Evolutionary conservation across 1,140 invertebrate genomes (phyloP).

Genomic region (Leptinotarsa undecemlineata): DNA sequence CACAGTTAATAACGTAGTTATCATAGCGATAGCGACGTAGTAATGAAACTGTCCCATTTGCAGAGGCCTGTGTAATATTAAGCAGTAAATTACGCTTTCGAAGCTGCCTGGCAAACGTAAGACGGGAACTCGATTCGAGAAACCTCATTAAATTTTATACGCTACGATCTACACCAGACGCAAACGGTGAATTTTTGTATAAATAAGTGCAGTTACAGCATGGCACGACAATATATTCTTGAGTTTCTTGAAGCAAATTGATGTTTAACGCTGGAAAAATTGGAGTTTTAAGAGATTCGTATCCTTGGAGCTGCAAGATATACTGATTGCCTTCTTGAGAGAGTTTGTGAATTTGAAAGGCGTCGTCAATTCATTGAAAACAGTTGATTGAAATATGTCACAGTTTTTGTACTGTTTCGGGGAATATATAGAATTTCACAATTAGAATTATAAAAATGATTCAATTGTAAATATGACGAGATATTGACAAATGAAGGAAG

Average conservation of each 20-base stretch:
- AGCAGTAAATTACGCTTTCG: conserved; percentile 40
- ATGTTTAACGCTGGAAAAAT: conserved; percentile 1
- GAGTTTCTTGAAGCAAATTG: not conserved
- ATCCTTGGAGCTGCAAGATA: too few species aligned
- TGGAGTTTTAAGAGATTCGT: not conserved
- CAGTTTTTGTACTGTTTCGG: too few species aligned
- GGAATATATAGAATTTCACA: too few species aligned
- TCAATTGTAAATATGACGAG: too few species aligned
- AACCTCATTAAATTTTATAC: conserved; percentile 36
- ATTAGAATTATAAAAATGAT: too few species aligned
- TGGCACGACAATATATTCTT: not conserved
- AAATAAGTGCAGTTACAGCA: too few species aligned
- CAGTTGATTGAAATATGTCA: too few species aligned
- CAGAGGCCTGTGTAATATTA: conserved; percentile 42
- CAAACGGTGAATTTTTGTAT: not conserved
- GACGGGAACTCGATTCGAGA: conserved; percentile 14
- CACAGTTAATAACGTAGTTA: conserved; percentile 44
- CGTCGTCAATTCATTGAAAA: too few species aligned
- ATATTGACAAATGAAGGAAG: too few species aligned
- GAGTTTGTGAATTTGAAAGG: too few species aligned
- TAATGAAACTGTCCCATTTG: conserved; percentile 46
- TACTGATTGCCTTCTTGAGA: too few species aligned
- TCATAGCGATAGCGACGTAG: conserved; percentile 36
- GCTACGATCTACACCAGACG: conserved; percentile 9
- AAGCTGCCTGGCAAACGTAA: conserved; percentile 28